Evolutionary conservation across 2,113 vertebrate genomes (phyloP), one percentile per base, ranked within the genome.

Genomic region (Spermophilus dauricus): DNA sequence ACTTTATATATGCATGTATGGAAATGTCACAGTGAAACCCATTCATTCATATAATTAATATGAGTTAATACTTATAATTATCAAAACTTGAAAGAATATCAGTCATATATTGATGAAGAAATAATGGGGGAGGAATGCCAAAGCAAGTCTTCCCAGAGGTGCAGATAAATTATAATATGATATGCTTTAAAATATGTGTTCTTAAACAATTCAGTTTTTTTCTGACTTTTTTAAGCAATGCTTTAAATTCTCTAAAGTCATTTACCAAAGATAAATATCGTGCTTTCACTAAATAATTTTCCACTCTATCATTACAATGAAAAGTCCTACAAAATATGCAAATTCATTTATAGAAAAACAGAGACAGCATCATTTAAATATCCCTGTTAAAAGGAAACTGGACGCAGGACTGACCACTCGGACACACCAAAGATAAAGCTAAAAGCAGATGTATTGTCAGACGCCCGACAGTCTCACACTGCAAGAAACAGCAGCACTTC

Each of bases 291-390:
- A 99, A 99, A 99, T 99, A 99, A 98, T 99, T 99, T 99, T 99
- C 98, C 98, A 99, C 99, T 99, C 99, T 99, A 99, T 99, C 99
- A 99, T 99, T 99, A 99, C 99, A 99, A 99, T 99, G 99, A 99
- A 99, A 99, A 99, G 99, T 99, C 99, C 99, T 99, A 99, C 99
- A 99, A 99, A 99, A 99, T 99, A 99, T 99, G 99, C 99, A 99
- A 99, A 99, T 99, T 99, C 99, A 99, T 99, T 99, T 99, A 99
- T 99, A 99, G 99, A 99, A 99, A 99, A 99, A 99, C 99, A 99
- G 99, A 99, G 99, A 99, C 99, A 99, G 98, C 98, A 99, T 99
- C 99, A 99, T 99, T 99, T 99, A 99, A 99, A 99, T 99, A 99
- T 99, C 99, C 99, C 99, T 53, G 48, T 51, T 51, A 2, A 51